Base-by-base conservation (phyloP, 2,797 vertebrate genomes). In the Luscinia luscinia region DNA sequence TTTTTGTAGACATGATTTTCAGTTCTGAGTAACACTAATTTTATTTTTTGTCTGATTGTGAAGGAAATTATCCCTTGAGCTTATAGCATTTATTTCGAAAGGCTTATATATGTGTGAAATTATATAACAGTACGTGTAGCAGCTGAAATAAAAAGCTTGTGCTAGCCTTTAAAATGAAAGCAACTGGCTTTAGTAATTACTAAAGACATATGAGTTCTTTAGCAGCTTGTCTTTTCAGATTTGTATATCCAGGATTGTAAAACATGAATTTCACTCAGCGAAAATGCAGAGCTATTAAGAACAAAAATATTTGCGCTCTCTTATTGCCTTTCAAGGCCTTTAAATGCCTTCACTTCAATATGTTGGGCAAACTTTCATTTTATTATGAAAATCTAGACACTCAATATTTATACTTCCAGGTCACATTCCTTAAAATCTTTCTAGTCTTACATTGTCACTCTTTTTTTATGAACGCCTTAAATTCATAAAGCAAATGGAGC, bases 71-170 rank as follows among this genome's bases (percentile, higher is more conserved):
- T 87, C 89, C 80, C 78, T 93, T 92, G 75, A 94, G 85, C 93
- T 97, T 93, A 88, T 93, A 91, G 84, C 70, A 90, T 81, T 95
- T 90, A 41, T n/a, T 95, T 92, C 51, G 16, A 95, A 95, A 95
- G 93, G 63, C 74, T 96, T 79, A 45, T 82, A 15, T 84, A 64
- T 54, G 63, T 87, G 70, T 90, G 84, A 93, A 94, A 93, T 94
- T 94, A 93, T 83, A 75, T 82, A 96, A 95, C 27, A 92, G 58
- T 66, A 79, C 57, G 38, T 72, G 46, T 52, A 87, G 63, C 63
- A 79, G 73, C 46, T 80, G 48, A 95, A 89, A 83, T 68, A 86
- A 93, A 95, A 96, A 96, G 82, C 86, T 97, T 95, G 59, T 96
- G 76, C 59, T 83, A 8, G 15, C 55, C 57, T 87, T 83, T 84